Percentiles rank a stretch among this genome's conserved stretches.
Evolutionary conservation across 35 echinoderm and acorn worm genomes (phyloP).

Genomic region (Apostichopus japonicus): DNA sequence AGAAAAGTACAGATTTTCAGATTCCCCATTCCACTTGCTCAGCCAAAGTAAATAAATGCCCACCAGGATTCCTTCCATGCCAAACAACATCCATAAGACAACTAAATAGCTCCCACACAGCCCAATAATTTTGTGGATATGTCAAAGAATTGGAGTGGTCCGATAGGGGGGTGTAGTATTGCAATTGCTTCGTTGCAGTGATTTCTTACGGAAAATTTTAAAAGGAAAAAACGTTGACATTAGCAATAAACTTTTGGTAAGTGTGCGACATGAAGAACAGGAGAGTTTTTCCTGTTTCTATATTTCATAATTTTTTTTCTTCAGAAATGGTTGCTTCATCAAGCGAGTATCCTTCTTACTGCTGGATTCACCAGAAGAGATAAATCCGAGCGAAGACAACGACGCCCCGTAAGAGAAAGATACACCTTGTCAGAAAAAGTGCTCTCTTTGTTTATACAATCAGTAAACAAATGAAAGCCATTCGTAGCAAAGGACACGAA

Average conservation of each 20-base stretch:
- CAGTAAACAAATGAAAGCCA: slow-evolving; percentile 35
- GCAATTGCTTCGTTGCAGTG: no score
- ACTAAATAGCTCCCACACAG: no score
- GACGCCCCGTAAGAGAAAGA: neutral
- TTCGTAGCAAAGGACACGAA: neutral
- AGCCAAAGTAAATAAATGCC: no score
- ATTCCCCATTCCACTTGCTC: no score
- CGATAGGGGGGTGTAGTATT: no score
- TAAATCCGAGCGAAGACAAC: neutral
- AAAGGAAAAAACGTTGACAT: no score
- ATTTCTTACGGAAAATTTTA: no score
- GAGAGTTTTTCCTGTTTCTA: neutral
- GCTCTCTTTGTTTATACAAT: slow-evolving; percentile 32
- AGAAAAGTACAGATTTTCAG: no score
- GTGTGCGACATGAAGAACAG: neutral
- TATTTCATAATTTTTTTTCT: neutral
- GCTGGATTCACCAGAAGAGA: neutral
- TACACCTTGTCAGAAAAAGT: slow-evolving; percentile 17
- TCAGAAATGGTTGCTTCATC: neutral
- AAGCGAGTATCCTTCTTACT: neutral
- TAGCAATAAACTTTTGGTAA: neutral
- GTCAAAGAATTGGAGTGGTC: no score
- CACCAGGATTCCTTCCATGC: no score
- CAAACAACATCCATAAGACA: no score
- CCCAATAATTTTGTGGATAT: no score